phyloP scores from a whole-genome alignment of 2,113 vertebrate genomes.

The Gorsachius goisagi region DNA sequence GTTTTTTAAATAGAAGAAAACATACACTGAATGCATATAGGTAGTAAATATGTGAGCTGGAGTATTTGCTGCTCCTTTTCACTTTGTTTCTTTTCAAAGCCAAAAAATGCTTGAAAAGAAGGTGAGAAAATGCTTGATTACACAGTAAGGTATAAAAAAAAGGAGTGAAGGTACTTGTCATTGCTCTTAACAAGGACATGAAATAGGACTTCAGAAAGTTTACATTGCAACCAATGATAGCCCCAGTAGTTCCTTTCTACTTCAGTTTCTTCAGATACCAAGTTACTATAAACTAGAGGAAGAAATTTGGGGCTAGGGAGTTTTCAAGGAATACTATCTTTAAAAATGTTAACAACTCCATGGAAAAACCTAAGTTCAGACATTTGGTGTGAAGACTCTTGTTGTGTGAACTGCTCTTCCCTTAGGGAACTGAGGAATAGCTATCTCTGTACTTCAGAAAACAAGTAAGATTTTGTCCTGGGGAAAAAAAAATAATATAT shows the following conservation, averaged over 20 bases:
- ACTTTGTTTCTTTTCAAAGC: background rate
- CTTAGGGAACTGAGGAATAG: background rate
- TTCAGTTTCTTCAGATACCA: background rate
- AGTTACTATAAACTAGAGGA: background rate
- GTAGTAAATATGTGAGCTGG: background rate
- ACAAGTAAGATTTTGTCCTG: background rate
- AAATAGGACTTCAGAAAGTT: background rate
- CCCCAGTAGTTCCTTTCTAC: background rate
- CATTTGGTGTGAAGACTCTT: background rate
- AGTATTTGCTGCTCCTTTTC: background rate
- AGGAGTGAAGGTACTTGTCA: background rate
- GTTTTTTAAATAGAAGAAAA: background rate
- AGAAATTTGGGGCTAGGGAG: background rate
- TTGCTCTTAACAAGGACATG: background rate
- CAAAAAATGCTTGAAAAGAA: background rate
- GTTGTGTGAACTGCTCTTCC: background rate
- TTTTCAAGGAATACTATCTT: background rate
- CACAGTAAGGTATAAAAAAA: background rate
- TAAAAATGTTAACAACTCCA: background rate
- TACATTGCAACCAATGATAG: background rate
- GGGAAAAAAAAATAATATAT: background rate
- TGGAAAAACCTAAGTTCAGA: background rate
- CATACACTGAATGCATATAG: background rate
- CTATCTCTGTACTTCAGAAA: background rate
- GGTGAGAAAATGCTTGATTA: background rate